A percentile compares a stretch with the other conserved stretches of the same genome.
phyloP scores from a whole-genome alignment of 2,888 invertebrate genomes.

The Acanthosepion pharaonis region DNA sequence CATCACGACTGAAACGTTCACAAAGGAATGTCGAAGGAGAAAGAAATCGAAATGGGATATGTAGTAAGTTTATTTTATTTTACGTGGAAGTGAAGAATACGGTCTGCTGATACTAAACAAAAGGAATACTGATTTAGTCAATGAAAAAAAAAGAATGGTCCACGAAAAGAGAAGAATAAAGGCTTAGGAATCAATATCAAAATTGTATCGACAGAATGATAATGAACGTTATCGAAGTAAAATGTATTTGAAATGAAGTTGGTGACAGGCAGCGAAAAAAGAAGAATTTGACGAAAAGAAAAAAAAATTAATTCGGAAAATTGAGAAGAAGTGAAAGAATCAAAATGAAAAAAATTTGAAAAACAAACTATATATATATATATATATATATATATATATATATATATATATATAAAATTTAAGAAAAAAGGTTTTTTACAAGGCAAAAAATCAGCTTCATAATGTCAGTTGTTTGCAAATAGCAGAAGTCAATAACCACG shows the following conservation, averaged over 20 bases:
- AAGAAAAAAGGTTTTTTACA: neutral
- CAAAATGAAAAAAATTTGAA: neutral
- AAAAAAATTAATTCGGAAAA: neutral
- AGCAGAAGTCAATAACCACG: neutral
- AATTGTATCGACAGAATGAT: slow-evolving; percentile 3
- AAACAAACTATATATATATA: neutral
- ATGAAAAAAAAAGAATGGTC: neutral
- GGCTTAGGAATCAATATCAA: neutral
- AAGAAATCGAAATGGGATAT: neutral
- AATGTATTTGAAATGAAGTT: neutral
- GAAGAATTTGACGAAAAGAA: neutral
- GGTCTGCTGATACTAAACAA: neutral
- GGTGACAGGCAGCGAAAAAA: neutral
- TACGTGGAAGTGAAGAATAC: neutral
- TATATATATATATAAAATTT: too few relatives aligned
- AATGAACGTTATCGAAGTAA: neutral
- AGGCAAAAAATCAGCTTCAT: neutral
- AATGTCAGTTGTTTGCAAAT: neutral
- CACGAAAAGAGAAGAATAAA: neutral
- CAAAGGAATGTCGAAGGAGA: neutral
- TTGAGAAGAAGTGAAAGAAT: neutral
- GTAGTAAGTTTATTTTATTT: neutral
- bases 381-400: too few relatives aligned
- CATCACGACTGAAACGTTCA: neutral
- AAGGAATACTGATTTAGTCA: neutral